phyloP scores from a whole-genome alignment of 2,888 invertebrate species.

The Aleiodes leptofemur region DNA sequence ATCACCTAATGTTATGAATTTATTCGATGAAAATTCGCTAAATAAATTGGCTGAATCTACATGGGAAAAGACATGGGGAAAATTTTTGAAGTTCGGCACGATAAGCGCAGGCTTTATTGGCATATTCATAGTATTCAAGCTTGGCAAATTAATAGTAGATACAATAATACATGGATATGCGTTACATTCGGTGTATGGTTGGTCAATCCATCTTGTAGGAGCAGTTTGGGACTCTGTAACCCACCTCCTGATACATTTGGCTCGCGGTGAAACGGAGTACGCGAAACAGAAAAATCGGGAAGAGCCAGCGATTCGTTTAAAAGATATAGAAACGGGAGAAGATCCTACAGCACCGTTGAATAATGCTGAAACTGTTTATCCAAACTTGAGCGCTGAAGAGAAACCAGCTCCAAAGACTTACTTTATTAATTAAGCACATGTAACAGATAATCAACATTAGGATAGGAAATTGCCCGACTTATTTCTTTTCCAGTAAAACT shows the following conservation, averaged over 20 bases:
- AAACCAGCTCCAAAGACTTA: no score
- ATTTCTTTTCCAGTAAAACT: no score
- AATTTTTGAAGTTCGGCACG: no score
- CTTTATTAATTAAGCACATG: no score
- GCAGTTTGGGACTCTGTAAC: constrained; percentile 42
- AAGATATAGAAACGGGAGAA: no score
- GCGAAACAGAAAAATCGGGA: no score
- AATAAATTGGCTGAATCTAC: not conserved
- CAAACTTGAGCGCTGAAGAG: no score
- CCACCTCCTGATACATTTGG: not conserved
- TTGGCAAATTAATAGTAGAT: constrained; percentile 31
- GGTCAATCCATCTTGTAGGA: constrained; percentile 27
- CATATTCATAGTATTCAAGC: not conserved
- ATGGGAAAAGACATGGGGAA: not conserved
- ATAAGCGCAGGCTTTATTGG: not conserved
- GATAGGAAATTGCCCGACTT: no score
- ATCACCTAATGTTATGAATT: constrained; percentile 42
- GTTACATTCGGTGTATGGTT: constrained; percentile 35
- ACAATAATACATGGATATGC: constrained; percentile 34
- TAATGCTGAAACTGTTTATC: no score
- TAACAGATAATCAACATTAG: no score
- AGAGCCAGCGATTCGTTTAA: no score
- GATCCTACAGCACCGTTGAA: no score
- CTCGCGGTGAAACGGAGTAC: not conserved
- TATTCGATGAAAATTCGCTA: constrained; percentile 17